These are phyloP conservation scores for Xiphorhynchus elegans DNA, from an alignment of 2,113 vertebrate genomes.

Conservation along the genomic window DNA sequence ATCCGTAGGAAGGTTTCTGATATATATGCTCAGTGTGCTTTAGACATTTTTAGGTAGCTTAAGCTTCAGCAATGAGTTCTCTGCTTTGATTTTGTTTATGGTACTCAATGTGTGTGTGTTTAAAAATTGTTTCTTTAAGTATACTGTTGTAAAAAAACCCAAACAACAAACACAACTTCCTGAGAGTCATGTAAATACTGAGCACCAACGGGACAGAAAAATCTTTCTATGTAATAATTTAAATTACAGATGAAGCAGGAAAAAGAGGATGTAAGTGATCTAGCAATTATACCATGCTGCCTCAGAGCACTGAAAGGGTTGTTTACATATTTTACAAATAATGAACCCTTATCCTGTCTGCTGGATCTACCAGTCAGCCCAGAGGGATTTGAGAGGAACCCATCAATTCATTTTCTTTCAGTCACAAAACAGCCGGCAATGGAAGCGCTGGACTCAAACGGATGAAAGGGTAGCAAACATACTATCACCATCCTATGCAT, in stretches of 20 bases:
- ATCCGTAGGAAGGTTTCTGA: neutral
- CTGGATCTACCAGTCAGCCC: neutral
- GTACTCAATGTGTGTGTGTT: neutral
- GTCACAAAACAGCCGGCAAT: neutral
- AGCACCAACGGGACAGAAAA: neutral
- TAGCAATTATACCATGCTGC: neutral
- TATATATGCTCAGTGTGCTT: neutral
- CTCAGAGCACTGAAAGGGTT: neutral
- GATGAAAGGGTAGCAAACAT: neutral
- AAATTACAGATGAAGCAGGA: slow-evolving; percentile 18
- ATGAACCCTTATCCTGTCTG: neutral
- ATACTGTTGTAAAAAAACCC: neutral
- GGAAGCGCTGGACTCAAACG: neutral
- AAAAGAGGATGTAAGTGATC: neutral
- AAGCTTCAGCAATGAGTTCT: neutral
- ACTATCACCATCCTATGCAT: neutral
- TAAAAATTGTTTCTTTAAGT: neutral
- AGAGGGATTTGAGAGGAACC: neutral
- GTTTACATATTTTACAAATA: neutral
- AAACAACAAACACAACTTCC: neutral
- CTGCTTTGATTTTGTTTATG: neutral
- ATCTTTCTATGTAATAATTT: neutral
- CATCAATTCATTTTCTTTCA: neutral
- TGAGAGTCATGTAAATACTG: neutral
- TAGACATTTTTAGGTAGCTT: neutral